Evolutionary conservation across 1,140 invertebrate genomes (phyloP).

Genomic region (Pantala flavescens): DNA sequence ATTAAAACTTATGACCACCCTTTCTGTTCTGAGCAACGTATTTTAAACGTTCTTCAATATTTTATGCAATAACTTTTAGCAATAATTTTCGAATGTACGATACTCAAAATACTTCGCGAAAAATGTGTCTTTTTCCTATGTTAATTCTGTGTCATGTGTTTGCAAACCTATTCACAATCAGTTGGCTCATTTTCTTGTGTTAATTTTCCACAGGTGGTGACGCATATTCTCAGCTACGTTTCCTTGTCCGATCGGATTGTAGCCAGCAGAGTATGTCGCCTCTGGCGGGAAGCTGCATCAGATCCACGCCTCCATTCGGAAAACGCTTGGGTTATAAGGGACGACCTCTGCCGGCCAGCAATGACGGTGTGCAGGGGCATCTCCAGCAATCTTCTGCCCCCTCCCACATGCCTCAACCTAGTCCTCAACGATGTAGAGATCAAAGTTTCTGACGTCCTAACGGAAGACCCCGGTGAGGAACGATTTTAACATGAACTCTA

Average conservation of each 20-base stretch:
- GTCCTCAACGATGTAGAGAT: constrained; percentile 49
- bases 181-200: too few species aligned
- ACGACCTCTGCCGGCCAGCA: constrained; percentile 38
- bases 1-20: too few species aligned
- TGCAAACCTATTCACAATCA: too few species aligned
- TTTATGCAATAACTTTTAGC: too few species aligned
- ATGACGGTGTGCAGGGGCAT: constrained; percentile 31
- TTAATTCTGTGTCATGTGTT: too few species aligned
- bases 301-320: constrained; percentile 30
- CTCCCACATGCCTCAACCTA: constrained; percentile 35
- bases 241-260: constrained; percentile 44
- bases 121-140: too few species aligned
- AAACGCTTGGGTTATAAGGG: constrained; percentile 35
- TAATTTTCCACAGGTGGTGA: constrained; percentile 41
- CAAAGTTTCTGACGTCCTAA: background rate
- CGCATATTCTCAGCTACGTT: constrained; percentile 49
- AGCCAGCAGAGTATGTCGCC: constrained; percentile 44
- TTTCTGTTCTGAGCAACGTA: too few species aligned
- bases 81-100: too few species aligned
- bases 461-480: background rate
- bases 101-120: too few species aligned
- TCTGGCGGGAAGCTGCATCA: constrained; percentile 47
- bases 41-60: too few species aligned
- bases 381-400: background rate
- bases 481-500: too few species aligned